These are phyloP conservation scores for Uropsilus gracilis DNA, from an alignment of 2,113 vertebrate species.

Conservation along the genomic window DNA sequence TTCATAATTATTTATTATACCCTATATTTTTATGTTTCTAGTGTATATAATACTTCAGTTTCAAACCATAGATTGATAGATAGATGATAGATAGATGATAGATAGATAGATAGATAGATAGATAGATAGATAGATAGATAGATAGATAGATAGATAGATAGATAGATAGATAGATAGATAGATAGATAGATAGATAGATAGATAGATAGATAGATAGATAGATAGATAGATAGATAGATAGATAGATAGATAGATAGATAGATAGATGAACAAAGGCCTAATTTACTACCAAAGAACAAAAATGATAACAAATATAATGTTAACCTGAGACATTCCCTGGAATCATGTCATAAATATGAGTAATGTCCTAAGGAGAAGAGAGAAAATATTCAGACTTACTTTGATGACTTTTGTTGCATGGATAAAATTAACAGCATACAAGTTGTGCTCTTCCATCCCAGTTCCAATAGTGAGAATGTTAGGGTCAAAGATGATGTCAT, in stretches of 20 bases:
- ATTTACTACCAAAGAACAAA: not conserved
- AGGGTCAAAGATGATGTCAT: slow-evolving; percentile 98
- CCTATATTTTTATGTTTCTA: not conserved
- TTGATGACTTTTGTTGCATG: slow-evolving; percentile 93
- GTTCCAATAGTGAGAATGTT: slow-evolving; percentile 99
- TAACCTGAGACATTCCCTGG: not conserved
- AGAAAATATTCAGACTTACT: slow-evolving; percentile 83
- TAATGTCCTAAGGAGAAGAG: not conserved
- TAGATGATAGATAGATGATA: too few species aligned
- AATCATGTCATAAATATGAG: not conserved
- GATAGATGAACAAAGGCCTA: slow-evolving; percentile 28
- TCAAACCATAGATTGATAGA: not conserved
- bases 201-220: too few species aligned
- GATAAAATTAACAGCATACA: slow-evolving; percentile 95
- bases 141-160: too few species aligned
- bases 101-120: too few species aligned
- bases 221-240: too few species aligned
- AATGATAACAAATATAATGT: not conserved
- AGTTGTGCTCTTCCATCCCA: slow-evolving; percentile 97
- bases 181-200: too few species aligned
- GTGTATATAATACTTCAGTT: not conserved
- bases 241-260: too few species aligned
- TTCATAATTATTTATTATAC: not conserved
- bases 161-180: too few species aligned
- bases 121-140: not conserved